Percentiles rank a stretch among this genome's conserved stretches.
These are phyloP conservation scores for Spodoptera littoralis DNA, from an alignment of 2,888 invertebrate genomes.

Conservation along the genomic window DNA sequence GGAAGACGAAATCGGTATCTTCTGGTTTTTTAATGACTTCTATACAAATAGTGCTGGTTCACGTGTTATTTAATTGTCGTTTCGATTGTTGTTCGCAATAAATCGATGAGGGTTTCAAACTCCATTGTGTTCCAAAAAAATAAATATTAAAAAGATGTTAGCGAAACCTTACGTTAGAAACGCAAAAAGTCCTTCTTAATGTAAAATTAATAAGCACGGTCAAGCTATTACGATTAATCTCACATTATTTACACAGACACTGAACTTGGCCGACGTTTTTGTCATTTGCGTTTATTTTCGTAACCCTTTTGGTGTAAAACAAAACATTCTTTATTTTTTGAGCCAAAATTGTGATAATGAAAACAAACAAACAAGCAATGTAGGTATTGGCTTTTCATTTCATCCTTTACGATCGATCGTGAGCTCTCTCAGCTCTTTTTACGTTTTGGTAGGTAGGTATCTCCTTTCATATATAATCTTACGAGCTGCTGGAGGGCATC, in stretches of 20 bases:
- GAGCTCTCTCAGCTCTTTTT: not conserved
- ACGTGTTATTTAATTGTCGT: no score
- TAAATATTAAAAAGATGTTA: no score
- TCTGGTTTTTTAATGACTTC: no score
- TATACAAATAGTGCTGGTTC: no score
- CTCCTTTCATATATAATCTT: slow-evolving; percentile 5
- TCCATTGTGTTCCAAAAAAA: no score
- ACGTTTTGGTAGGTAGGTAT: no score
- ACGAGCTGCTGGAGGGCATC: slow-evolving; percentile 27
- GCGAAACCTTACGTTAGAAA: no score
- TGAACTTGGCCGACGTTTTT: slow-evolving; percentile 1
- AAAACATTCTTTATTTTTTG: slow-evolving; percentile 21
- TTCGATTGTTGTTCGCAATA: no score
- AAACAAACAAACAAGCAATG: slow-evolving; percentile 15
- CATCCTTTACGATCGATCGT: slow-evolving; percentile 27
- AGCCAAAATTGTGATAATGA: slow-evolving; percentile 25
- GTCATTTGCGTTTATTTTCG: not conserved
- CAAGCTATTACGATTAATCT: slow-evolving; percentile 11
- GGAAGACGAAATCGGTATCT: no score
- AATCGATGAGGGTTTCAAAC: no score
- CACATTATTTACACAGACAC: no score
- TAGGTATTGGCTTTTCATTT: slow-evolving; percentile 21
- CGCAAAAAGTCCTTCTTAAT: not conserved
- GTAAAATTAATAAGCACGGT: slow-evolving; percentile 14
- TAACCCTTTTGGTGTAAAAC: slow-evolving; percentile 11